Evolutionary conservation across 2,797 vertebrate species (phyloP).

Genomic region (Molossus molossus): DNA sequence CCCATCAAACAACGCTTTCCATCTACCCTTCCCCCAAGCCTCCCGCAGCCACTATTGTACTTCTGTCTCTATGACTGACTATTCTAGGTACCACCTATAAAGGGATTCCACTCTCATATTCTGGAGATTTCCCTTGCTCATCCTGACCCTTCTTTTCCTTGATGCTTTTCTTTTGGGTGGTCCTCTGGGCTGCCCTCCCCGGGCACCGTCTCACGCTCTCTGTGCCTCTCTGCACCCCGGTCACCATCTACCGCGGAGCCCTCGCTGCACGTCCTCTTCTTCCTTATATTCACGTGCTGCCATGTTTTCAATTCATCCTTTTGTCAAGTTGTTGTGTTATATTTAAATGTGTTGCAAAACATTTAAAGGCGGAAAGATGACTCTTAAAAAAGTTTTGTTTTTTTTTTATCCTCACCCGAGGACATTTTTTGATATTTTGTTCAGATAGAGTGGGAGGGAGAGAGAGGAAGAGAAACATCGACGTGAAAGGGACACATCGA

Average conservation of each 20-base stretch:
- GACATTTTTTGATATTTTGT: no score
- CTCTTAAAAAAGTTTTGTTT: not conserved
- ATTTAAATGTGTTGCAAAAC: slow-evolving; percentile 16
- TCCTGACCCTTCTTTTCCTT: not conserved
- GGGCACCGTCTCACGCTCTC: not conserved
- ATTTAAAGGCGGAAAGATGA: slow-evolving; percentile 1
- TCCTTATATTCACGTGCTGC: not conserved
- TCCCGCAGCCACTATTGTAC: not conserved
- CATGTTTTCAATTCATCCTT: slow-evolving; percentile 25
- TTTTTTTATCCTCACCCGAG: no score
- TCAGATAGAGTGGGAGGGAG: no score
- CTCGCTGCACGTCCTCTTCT: not conserved
- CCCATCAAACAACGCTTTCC: not conserved
- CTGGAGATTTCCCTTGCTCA: not conserved
- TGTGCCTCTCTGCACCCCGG: not conserved
- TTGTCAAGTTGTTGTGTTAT: not conserved
- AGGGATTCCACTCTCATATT: not conserved
- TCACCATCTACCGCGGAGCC: not conserved
- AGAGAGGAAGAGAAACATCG: no score
- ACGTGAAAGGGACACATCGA: no score
- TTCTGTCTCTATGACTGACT: not conserved
- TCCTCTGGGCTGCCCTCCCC: not conserved
- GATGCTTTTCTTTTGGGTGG: not conserved
- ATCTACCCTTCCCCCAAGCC: not conserved
- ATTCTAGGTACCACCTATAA: not conserved